Percentiles rank a stretch among this genome's conserved stretches.
These are phyloP conservation scores for Anthopleura sola DNA, from an alignment of 64 coral and sea anemone species.

Conservation along the genomic window DNA sequence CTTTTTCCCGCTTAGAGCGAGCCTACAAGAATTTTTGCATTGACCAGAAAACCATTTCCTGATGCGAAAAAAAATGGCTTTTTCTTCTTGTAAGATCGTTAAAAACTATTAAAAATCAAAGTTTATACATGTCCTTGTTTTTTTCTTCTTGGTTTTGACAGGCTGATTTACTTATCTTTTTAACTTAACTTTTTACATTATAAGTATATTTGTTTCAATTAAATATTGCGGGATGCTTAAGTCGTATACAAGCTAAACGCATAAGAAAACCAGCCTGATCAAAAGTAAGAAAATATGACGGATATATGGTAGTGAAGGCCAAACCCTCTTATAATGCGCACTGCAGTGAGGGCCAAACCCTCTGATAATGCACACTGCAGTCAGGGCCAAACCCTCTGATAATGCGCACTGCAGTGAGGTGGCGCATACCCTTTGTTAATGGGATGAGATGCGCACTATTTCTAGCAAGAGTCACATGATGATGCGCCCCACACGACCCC, in stretches of 20 bases:
- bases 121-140: neutral
- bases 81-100: neutral
- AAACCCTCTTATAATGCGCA: no score
- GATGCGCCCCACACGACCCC: no score
- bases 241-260: neutral
- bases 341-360: no score
- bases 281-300: neutral
- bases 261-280: neutral
- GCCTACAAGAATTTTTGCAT: neutral
- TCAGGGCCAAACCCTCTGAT: no score
- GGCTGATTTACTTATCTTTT: neutral
- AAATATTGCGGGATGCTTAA: neutral
- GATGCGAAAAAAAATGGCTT: neutral
- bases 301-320: no score
- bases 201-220: neutral
- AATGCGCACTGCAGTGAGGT: neutral
- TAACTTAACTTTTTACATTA: neutral
- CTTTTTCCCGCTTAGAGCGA: neutral
- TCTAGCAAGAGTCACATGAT: no score
- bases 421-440: neutral
- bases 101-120: neutral
- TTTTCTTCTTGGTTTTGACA: neutral
- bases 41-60: neutral
- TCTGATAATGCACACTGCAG: no score
- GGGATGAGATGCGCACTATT: no score